Conservation (phyloP, 2,888 invertebrate species). For the Chouioia cunea region DNA sequence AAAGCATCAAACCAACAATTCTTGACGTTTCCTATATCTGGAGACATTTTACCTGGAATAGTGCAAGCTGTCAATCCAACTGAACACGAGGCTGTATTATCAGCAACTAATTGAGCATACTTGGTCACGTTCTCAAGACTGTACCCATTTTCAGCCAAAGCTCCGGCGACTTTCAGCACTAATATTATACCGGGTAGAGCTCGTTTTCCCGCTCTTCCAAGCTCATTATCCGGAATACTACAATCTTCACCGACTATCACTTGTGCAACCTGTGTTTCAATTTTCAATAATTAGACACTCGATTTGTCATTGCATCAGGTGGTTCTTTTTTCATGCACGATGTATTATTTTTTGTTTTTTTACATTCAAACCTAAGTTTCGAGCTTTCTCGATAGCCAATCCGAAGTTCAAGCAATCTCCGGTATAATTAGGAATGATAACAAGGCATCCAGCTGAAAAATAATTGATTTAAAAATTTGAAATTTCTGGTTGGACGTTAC, state of each 20-base stretch:
- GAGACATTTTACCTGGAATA: slow-evolving; percentile 71
- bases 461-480: neutral
- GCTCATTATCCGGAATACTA: slow-evolving; percentile 61
- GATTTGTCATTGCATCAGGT: neutral
- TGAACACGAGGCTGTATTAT: slow-evolving; percentile 78
- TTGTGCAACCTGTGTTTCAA: slow-evolving; percentile 54
- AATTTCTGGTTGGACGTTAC: neutral
- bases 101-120: slow-evolving; percentile 66
- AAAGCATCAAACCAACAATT: neutral
- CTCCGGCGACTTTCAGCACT: slow-evolving; percentile 62
- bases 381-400: slow-evolving; percentile 82
- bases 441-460: slow-evolving; percentile 75
- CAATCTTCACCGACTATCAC: slow-evolving; percentile 66
- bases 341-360: slow-evolving; percentile 22
- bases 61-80: slow-evolving; percentile 78
- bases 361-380: slow-evolving; percentile 74
- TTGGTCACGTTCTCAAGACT: slow-evolving; percentile 69
- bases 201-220: slow-evolving; percentile 69
- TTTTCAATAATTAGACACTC: slow-evolving; percentile 7
- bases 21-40: neutral
- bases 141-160: slow-evolving; percentile 68
- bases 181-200: slow-evolving; percentile 63
- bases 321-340: neutral
- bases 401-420: slow-evolving; percentile 87
- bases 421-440: slow-evolving; percentile 83